A percentile compares a stretch with the other conserved stretches of the same genome.
These are phyloP conservation scores for Alcedo atthis DNA, from an alignment of 2,797 vertebrate genomes.

Conservation along the genomic window DNA sequence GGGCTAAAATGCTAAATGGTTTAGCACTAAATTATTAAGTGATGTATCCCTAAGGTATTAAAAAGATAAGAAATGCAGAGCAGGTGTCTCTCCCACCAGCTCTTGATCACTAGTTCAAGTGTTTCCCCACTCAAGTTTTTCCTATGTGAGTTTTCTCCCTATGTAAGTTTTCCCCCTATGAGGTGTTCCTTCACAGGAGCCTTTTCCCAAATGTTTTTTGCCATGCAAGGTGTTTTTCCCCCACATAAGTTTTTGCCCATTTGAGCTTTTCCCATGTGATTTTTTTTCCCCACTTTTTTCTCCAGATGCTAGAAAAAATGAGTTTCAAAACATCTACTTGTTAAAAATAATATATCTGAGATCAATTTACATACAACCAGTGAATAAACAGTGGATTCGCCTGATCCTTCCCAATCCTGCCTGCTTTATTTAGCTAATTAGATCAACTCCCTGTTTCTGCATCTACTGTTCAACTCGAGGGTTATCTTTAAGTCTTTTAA, in stretches of 20 bases:
- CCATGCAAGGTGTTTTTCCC: neutral
- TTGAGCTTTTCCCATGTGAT: neutral
- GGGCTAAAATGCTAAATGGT: constrained; percentile 86
- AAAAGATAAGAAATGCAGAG: constrained; percentile 81
- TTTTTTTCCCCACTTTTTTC: neutral
- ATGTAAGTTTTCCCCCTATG: too few species aligned
- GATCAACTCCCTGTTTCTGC: neutral
- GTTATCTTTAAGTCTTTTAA: neutral
- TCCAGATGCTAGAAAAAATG: neutral
- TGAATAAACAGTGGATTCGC: neutral
- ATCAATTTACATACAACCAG: neutral
- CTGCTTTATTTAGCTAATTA: neutral
- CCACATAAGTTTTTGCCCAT: neutral
- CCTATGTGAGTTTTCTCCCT: neutral
- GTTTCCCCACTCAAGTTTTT: neutral
- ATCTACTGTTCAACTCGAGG: neutral
- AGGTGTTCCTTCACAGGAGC: neutral
- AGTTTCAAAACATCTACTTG: neutral
- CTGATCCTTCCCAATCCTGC: neutral
- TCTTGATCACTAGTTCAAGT: constrained; percentile 79
- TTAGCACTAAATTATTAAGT: constrained; percentile 87
- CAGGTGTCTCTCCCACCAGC: constrained; percentile 81
- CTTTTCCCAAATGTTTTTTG: neutral
- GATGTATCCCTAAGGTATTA: constrained; percentile 83
- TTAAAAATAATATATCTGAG: neutral